Percentiles rank a stretch among this genome's conserved stretches.
phyloP scores from a whole-genome alignment of 2,113 vertebrate species.

The Stictonetta naevosa region DNA sequence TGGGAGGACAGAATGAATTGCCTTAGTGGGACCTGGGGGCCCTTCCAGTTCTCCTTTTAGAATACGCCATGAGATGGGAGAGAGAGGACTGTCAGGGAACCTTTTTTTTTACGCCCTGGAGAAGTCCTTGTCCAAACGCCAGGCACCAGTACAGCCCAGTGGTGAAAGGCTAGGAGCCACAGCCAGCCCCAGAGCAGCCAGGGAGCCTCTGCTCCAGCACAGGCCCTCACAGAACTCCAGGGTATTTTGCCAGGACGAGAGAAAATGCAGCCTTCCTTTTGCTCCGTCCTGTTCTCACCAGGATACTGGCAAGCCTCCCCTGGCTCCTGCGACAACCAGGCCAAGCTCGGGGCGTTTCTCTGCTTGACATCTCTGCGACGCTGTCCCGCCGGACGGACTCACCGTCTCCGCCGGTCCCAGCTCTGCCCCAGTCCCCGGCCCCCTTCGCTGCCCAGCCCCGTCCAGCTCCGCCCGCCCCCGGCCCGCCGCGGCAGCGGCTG shows the following conservation, averaged over 20 bases:
- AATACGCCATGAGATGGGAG: background rate
- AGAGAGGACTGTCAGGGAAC: background rate
- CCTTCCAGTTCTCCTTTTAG: background rate
- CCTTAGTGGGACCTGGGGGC: fast-evolving
- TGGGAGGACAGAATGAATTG: background rate
- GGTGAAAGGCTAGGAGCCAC: constrained; percentile 2
- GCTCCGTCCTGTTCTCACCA: background rate
- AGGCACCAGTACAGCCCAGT: constrained; percentile 3
- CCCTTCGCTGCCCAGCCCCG: no score
- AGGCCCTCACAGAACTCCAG: background rate
- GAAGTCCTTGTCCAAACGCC: background rate
- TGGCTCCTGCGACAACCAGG: background rate
- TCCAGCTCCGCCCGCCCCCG: no score
- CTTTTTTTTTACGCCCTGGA: background rate
- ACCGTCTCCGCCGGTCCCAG: no score
- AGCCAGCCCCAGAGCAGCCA: background rate
- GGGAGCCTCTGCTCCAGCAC: background rate
- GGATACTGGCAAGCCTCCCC: background rate
- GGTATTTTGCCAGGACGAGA: background rate
- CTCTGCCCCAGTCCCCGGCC: no score
- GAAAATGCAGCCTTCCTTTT: background rate
- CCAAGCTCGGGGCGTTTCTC: fast-evolving
- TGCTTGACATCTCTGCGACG: fast-evolving
- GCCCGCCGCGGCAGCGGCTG: no score
- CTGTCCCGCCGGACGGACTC: background rate